A percentile compares a stretch with the other conserved stretches of the same genome.
These are phyloP conservation scores for Paratrypauchen microcephalus DNA, from an alignment of 2,797 vertebrate species.

Conservation along the genomic window DNA sequence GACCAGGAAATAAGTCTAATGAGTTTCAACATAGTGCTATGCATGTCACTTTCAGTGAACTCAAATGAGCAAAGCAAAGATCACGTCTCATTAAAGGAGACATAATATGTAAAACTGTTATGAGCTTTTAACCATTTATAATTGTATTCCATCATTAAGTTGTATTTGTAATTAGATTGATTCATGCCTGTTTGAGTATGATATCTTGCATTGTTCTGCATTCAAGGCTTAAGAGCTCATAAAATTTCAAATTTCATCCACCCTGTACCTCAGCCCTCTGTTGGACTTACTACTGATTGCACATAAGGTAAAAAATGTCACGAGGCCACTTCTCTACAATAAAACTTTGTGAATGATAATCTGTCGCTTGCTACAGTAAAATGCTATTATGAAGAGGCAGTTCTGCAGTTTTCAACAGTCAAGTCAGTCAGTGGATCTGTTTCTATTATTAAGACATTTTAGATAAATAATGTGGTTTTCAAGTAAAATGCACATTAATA, in stretches of 20 bases:
- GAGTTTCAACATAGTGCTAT: constrained; percentile 2
- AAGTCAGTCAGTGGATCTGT: background rate
- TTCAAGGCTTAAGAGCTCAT: background rate
- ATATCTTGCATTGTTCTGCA: background rate
- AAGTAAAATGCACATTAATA: background rate
- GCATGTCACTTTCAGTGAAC: constrained; percentile 16
- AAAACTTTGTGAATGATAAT: background rate
- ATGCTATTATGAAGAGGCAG: background rate
- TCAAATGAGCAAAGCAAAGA: background rate
- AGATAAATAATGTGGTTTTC: background rate
- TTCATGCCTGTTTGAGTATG: background rate
- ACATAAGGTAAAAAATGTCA: too few species aligned
- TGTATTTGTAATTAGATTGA: background rate
- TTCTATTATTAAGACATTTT: background rate
- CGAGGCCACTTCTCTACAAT: background rate
- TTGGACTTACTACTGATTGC: too few species aligned
- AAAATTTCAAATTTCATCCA: background rate
- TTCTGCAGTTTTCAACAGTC: background rate
- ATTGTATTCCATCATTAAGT: background rate
- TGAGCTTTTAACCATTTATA: background rate
- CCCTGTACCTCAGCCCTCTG: too few species aligned
- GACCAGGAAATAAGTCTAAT: constrained; percentile 29
- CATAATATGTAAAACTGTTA: background rate
- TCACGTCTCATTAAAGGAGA: background rate
- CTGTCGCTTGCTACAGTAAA: background rate